Base-by-base conservation (phyloP, 2,113 vertebrate species). In the Salvelinus namaycush region DNA sequence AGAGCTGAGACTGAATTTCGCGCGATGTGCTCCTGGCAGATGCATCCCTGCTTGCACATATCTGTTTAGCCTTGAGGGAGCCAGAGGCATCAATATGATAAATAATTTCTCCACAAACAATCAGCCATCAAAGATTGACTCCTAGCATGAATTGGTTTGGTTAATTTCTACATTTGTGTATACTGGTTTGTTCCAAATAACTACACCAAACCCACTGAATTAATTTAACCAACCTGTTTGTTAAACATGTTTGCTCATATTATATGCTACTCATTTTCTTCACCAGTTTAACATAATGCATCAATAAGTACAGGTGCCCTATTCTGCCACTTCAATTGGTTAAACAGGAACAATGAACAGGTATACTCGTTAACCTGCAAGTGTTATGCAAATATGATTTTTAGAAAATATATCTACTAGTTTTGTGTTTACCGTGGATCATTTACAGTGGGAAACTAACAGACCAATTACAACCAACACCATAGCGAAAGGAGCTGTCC, bases 1-100 rank as follows among this genome's bases (percentile, higher is more conserved):
- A 68, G 65, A 34, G 49, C 44, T 57, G 70, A 60, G 71, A 67
- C 57, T 6, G 29, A 76, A 76, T 70, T 34, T 60, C 12, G 39
- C 69, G 48, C 39, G 4, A 20, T 62, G 31, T 44, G 22, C n/a
- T 64, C n/a, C 68, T 71, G 22, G 68, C 31, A 51, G 22, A 27
- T 69, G 24, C 75, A 64, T 34, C 74, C 27, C 6, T 60, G 12
- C 73, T 27, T 67, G 34, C 9, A 34, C 67, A 68, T 24, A 70
- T 49, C 39, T 70, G 44, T 70, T 70, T 34, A 49, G 68, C 44
- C 22, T 48, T 24, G 4, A 13, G 11, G 67, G 18, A 20, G 39
- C 68, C 39, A 34, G 27, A 34, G 18, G 67, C 67, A 62, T 39
- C 14, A 39, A 27, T 34, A 34, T 12, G 18, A 68, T 68, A 9